Conservation (phyloP, 2,113 vertebrate genomes). For the Capreolus pygargus region DNA sequence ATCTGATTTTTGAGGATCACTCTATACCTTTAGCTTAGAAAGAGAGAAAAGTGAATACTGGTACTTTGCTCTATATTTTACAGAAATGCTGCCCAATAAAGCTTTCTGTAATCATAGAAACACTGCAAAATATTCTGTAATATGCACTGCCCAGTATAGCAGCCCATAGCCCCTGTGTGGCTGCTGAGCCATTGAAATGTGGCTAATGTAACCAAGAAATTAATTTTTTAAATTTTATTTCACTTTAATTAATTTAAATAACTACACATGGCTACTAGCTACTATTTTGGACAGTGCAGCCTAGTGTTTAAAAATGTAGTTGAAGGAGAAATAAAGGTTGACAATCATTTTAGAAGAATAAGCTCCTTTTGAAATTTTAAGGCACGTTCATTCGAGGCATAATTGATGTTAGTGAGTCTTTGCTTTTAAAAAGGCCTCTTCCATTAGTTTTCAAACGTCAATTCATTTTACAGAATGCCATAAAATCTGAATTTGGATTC, state of each 20-base stretch:
- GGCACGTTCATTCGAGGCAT: slow-evolving; percentile 58
- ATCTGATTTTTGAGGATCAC: neutral
- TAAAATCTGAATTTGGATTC: slow-evolving; percentile 55
- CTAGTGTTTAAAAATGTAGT: neutral
- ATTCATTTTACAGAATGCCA: slow-evolving; percentile 55
- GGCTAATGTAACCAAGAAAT: neutral
- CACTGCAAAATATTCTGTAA: neutral
- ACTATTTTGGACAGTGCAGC: neutral
- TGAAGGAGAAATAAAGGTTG: neutral
- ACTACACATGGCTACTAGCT: neutral
- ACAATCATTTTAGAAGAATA: slow-evolving; percentile 43
- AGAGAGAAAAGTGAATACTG: neutral
- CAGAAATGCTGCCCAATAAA: neutral
- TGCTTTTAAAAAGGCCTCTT: slow-evolving; percentile 56
- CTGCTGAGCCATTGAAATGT: neutral
- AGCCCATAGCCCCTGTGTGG: neutral
- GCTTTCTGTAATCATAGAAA: neutral
- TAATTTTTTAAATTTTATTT: neutral
- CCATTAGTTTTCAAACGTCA: slow-evolving; percentile 50
- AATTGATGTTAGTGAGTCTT: slow-evolving; percentile 53
- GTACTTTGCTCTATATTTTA: neutral
- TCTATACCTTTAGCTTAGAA: neutral
- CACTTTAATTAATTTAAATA: neutral
- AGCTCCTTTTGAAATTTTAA: slow-evolving; percentile 50
- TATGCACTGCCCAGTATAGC: neutral